Evolutionary conservation across 2,113 vertebrate species (phyloP), one percentile per base, ranked within the genome.

Genomic region (Eudyptes chrysolophus): DNA sequence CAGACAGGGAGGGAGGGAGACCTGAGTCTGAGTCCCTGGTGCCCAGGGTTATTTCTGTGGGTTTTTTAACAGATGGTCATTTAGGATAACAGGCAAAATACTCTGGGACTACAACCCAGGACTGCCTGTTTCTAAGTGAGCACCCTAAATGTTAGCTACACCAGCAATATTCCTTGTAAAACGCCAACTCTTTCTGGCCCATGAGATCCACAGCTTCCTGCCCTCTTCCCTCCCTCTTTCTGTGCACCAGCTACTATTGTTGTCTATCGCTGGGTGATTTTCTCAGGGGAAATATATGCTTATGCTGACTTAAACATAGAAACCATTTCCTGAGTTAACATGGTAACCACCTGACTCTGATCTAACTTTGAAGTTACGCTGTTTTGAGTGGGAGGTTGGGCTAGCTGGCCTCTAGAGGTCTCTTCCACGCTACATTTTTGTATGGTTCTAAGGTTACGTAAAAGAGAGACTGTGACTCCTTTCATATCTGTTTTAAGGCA

Each of bases 381-480:
- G 55, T 38, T 92, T 72, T 49, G 42, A 7, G 27, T 30, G 34
- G 69, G 61, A 96, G 57, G 44, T 16, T 93, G 81, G 91, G 26
- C 54, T 87, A 55, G 48, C 40, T 36, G 89, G 78, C 93, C 92
- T 95, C 93, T 95, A 95, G 93, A 94, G 72, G 92, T 96, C 93
- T 87, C 93, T 89, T 97, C 42, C 92, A 85, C 48, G 68, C 74
- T 52, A 36, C 9, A 11, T 82, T 84, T 94, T 81, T 79, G 36
- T 38, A 55, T 14, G 2, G 19, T 68, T 93, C 51, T 89, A 65
- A 75, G 32, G 52, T 84, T 89, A 87, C 0, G 0, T 79, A 79
- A 88, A 92, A 65, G 54, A 81, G 55, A 51, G 34, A 61, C n/a
- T 55, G 4, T 30, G 55, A 60, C 38, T 89, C 34, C 30, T 51